These are phyloP conservation scores for Hippolais icterina DNA, from an alignment of 2,113 vertebrate species.

Conservation along the genomic window DNA sequence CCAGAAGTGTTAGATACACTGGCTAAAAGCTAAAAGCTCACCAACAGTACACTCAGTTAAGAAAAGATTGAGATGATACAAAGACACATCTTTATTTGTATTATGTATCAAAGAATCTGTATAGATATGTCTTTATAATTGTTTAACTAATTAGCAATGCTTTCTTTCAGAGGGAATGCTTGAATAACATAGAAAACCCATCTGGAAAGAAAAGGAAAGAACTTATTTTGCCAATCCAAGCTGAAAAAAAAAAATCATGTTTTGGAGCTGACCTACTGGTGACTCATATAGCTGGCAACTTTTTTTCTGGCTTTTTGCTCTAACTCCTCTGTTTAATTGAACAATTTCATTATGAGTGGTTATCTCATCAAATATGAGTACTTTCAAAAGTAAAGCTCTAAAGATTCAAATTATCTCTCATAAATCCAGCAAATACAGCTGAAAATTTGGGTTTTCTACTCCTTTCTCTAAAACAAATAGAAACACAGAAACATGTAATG, in stretches of 20 bases:
- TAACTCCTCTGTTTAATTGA: neutral
- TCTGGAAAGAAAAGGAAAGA: neutral
- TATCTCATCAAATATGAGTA: neutral
- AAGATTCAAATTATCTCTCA: neutral
- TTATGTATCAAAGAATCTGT: accelerated
- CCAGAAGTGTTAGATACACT: neutral
- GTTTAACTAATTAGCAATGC: neutral
- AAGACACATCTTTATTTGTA: neutral
- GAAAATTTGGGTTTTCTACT: neutral
- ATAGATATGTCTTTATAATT: neutral
- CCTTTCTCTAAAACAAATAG: neutral
- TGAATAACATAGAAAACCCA: neutral
- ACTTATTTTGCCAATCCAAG: neutral
- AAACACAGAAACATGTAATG: neutral
- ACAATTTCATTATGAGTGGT: neutral
- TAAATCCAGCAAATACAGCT: neutral
- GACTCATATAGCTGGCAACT: neutral
- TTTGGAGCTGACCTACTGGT: neutral
- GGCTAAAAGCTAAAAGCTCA: neutral
- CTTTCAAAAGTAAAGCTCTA: neutral
- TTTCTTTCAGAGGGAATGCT: neutral
- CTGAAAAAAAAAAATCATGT: neutral
- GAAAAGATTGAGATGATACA: neutral
- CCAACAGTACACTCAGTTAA: neutral
- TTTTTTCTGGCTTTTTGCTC: neutral